These are phyloP conservation scores for Petrolisthes cinctipes DNA, from an alignment of 2,888 invertebrate genomes.

Conservation along the genomic window DNA sequence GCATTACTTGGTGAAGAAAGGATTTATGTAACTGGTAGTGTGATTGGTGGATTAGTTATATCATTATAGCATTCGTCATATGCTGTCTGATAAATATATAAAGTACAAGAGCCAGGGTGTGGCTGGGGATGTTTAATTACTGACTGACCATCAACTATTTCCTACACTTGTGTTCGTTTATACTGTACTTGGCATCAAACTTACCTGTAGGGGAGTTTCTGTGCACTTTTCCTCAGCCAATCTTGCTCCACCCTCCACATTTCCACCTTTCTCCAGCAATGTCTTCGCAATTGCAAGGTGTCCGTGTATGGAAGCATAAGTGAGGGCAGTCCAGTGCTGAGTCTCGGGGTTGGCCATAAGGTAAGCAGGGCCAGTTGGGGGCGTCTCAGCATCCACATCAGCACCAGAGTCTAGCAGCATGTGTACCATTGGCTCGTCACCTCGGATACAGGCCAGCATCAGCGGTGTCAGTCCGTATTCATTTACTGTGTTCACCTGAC, in stretches of 20 bases:
- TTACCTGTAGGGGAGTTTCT: slow-evolving; percentile 86
- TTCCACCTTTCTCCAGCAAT: slow-evolving; percentile 81
- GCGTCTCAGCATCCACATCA: slow-evolving; percentile 85
- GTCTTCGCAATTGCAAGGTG: slow-evolving; percentile 69
- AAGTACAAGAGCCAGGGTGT: too few species aligned
- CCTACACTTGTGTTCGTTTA: not conserved
- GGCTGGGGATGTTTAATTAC: too few species aligned
- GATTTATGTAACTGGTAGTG: too few species aligned
- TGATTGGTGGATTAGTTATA: too few species aligned
- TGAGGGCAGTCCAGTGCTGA: slow-evolving; percentile 89
- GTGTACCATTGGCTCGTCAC: slow-evolving; percentile 83
- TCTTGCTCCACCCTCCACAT: slow-evolving; percentile 87
- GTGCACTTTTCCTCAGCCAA: slow-evolving; percentile 87
- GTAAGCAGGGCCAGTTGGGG: slow-evolving; percentile 70
- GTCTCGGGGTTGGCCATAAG: slow-evolving; percentile 75
- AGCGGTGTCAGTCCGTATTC: slow-evolving; percentile 84
- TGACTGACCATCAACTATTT: too few species aligned
- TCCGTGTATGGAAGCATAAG: slow-evolving; percentile 79
- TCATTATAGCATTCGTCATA: too few species aligned
- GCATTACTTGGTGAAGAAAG: too few species aligned
- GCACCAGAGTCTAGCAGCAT: slow-evolving; percentile 83
- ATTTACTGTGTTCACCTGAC: slow-evolving; percentile 80
- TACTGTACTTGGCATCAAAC: not conserved
- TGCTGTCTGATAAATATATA: too few species aligned
- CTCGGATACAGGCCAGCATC: slow-evolving; percentile 85